phyloP scores from a whole-genome alignment of 2,113 vertebrate genomes.

The Miniopterus natalensis region DNA sequence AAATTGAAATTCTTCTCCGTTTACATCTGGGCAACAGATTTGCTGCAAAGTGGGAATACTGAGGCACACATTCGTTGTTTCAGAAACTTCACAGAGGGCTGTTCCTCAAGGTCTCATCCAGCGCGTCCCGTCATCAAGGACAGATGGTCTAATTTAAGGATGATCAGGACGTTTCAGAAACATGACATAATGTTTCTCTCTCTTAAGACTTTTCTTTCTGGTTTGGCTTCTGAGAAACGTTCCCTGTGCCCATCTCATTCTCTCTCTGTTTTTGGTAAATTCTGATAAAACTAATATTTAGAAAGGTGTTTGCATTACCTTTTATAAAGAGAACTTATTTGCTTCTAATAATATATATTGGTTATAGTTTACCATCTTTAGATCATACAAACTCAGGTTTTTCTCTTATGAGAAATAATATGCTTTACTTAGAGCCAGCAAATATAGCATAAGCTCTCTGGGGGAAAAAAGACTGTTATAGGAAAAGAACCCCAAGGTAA shows the following conservation, averaged over 20 bases:
- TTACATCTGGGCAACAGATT: conserved; percentile 84
- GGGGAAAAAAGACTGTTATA: background rate
- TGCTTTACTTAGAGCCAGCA: conserved; percentile 14
- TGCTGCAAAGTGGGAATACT: conserved; percentile 75
- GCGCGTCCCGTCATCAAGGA: conserved; percentile 50
- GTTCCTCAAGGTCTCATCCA: conserved; percentile 73
- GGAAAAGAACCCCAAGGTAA: background rate
- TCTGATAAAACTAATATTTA: conserved; percentile 56
- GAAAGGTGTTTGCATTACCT: conserved; percentile 38
- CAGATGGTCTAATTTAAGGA: conserved; percentile 77
- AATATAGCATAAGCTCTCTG: background rate
- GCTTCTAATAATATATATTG: conserved; percentile 35
- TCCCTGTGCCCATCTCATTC: background rate
- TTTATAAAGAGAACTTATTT: conserved; percentile 46
- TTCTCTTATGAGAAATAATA: conserved; percentile 1
- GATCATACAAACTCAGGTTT: background rate
- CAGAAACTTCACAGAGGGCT: conserved; percentile 78
- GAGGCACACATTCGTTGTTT: conserved; percentile 72
- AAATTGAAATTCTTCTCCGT: conserved; percentile 78
- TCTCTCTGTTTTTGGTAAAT: background rate
- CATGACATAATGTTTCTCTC: conserved; percentile 79
- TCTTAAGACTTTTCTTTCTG: conserved; percentile 67
- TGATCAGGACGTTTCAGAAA: conserved; percentile 78
- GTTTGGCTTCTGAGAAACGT: conserved; percentile 70
- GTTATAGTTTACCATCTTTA: conserved; percentile 29